Evolutionary conservation across 2,888 invertebrate species (phyloP), one percentile per base, ranked within the genome.

Genomic region (Belgica antarctica): DNA sequence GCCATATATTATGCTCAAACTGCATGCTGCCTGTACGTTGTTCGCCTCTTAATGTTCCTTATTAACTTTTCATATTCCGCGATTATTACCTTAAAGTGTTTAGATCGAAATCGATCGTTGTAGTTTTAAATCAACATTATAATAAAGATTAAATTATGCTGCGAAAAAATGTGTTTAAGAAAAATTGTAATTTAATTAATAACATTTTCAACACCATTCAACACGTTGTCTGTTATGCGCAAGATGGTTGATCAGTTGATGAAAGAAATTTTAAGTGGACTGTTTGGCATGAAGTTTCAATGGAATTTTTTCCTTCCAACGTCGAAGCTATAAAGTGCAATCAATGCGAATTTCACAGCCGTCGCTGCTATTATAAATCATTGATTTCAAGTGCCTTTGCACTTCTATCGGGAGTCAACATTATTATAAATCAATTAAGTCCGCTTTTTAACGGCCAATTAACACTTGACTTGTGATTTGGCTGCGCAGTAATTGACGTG

Each of bases 141-240:
- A 25, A 65, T 47, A 63, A 63, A 68, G 31, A 34, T 68, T 68
- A 57, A 68, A 68, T 65, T 65, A 65, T 65, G 65, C 27, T 62
- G 22, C 7, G 31, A 15, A n/a, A 34, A 61, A 28, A 4, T 3
- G 61, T 62, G 24, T 63, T 63, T 63, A 22, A 63, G 63, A 36
- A 17, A 31, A 63, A 63, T 63, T 28, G 63, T 57, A 68, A 68
- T 68, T 68, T 34, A 68, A 68, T 68, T 68, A 68, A 62, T 62
- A 19, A 34, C 52, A 24, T 34, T 68, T 68, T 68, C 68, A 68
- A 68, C 68, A 57, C 52, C 27, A 8, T 25, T n/a, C 59, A 19
- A 52, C 22, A 17, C 52, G 27, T 22, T 2, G 15, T 46, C 17
- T 46, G 17, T 31, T 31, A 46, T 12, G n/a, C 59, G 27, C 15